Evolutionary conservation across 2,797 vertebrate genomes (phyloP).

Genomic region (Simalia tracyae): DNA sequence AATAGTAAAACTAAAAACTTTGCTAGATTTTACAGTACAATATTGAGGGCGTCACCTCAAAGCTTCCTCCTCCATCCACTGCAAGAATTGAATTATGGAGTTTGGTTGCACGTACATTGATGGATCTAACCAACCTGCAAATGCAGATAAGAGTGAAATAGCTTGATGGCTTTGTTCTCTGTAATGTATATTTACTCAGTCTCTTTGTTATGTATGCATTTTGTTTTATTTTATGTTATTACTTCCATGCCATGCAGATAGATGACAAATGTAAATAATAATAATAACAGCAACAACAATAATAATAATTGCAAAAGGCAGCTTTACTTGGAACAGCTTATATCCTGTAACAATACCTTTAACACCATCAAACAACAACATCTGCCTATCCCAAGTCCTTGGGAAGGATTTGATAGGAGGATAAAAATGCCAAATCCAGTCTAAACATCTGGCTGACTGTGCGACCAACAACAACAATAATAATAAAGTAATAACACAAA

Average conservation of each 20-base stretch:
- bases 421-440: background rate
- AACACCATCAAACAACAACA: background rate
- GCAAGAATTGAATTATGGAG: conserved; percentile 79
- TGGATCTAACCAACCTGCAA: conserved; percentile 92
- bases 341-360: background rate
- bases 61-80: conserved; percentile 68
- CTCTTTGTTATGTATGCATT: conserved; percentile 83
- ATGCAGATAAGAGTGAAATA: conserved; percentile 93
- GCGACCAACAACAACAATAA: conserved; percentile 26
- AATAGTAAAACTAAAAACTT: conserved; percentile 38
- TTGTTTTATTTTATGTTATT: conserved; percentile 58
- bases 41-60: conserved; percentile 75
- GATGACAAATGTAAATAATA: conserved; percentile 79
- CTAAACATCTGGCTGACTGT: background rate
- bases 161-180: conserved; percentile 74
- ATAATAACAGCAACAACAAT: no score
- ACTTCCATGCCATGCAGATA: conserved; percentile 84
- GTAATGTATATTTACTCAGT: conserved; percentile 84
- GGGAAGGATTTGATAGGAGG: background rate
- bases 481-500: conserved; percentile 63
- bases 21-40: conserved; percentile 66
- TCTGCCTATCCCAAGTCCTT: background rate
- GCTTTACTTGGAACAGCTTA: background rate
- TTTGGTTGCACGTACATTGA: conserved; percentile 83
- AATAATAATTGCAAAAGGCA: background rate